These are phyloP conservation scores for Oxycera nigricornis DNA, from an alignment of 2,888 invertebrate species.

Conservation along the genomic window DNA sequence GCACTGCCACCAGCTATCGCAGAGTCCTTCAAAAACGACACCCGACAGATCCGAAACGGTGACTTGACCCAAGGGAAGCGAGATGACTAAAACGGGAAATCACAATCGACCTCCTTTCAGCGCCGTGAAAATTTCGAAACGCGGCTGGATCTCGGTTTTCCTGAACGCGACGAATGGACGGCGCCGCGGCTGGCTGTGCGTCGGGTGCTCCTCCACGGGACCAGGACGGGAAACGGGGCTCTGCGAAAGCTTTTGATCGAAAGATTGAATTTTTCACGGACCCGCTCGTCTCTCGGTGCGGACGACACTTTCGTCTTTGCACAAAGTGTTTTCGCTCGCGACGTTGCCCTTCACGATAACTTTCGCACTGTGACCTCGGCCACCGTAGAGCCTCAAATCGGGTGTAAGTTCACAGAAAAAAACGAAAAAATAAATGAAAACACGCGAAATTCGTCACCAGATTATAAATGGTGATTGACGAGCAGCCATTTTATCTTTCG, in stretches of 20 bases:
- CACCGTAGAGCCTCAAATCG: neutral
- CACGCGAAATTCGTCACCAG: conserved; percentile 40
- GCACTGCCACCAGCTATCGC: neutral
- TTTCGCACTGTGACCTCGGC: neutral
- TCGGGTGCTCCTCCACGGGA: too few relatives aligned
- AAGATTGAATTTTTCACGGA: neutral
- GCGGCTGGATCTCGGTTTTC: neutral
- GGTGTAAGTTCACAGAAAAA: conserved; percentile 34
- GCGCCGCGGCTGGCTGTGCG: too few relatives aligned
- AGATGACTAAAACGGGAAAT: conserved; percentile 27
- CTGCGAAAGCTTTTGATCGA: too few relatives aligned
- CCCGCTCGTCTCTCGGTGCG: neutral
- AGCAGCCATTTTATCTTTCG: conserved; percentile 47
- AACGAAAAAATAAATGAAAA: conserved; percentile 39
- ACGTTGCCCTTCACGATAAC: neutral
- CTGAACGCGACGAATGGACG: too few relatives aligned
- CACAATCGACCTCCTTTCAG: conserved; percentile 27
- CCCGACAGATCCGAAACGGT: neutral
- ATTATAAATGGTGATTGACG: conserved; percentile 42
- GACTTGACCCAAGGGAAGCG: neutral
- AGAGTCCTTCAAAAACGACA: conserved; percentile 12
- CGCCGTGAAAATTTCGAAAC: neutral
- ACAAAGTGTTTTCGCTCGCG: neutral
- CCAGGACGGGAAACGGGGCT: too few relatives aligned
- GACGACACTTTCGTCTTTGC: neutral